Base-by-base conservation (phyloP, 2,113 vertebrate genomes). In the Chrysemys picta region DNA sequence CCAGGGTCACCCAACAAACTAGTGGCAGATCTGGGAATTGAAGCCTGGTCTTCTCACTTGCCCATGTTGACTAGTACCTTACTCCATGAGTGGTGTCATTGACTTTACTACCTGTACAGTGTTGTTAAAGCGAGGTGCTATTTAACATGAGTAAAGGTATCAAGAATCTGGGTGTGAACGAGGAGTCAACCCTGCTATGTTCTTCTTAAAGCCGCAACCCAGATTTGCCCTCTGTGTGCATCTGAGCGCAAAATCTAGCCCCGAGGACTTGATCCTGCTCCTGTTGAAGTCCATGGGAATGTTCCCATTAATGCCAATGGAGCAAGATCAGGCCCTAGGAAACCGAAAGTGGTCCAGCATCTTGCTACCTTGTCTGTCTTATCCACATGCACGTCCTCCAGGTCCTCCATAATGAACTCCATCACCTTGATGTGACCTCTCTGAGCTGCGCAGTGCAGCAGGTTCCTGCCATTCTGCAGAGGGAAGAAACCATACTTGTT, bases 391-490 rank as follows among this genome's bases (percentile, higher is more conserved):
- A 99, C n/a, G 0, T 99, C 98, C 57, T 99, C 99, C 62, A 99
- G 98, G 91, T 99, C 98, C 91, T 99, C 99, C 98, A 98, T 98
- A 72, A 99, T 97, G 94, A 99, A 99, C 45, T 98, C 98, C 90
- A 99, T 92, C 45, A 99, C 93, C 1, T 8, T 96, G 86, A 98
- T 52, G 54, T 99, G 99, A 52, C 99, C 99, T 89, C 98, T 98
- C 95, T 98, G 98, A 56, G 99, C 99, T 0, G 99, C 98, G 72
- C 99, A 99, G 95, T 99, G 99, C 85, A 99, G 98, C 86, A 99
- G 92, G 84, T 97, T 99, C 76, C 99, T 96, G 49, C 99, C 99
- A 8, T 99, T 98, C 99, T 99, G 92, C 47, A 94, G 89, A 94
- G 38, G 50, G 92, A 25, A 90, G 27, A 81, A 89, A 72, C 27